Evolutionary conservation across 2,888 invertebrate species (phyloP).

Genomic region (Acanthosoma haemorrhoidale): DNA sequence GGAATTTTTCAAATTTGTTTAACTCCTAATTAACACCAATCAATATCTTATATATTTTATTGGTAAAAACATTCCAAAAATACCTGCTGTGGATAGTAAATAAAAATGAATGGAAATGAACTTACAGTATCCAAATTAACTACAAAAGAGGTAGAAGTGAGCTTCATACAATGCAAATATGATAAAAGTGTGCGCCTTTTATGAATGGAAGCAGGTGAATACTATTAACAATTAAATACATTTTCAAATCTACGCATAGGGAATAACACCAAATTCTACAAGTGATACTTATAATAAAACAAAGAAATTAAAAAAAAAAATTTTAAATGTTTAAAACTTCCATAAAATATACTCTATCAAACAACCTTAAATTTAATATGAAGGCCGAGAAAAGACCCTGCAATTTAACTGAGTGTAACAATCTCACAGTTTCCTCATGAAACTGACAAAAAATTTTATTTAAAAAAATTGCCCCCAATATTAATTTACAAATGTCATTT

Average conservation of each 20-base stretch:
- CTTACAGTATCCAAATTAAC: not conserved
- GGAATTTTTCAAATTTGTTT: slow-evolving; percentile 12
- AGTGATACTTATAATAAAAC: slow-evolving; percentile 1
- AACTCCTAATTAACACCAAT: not conserved
- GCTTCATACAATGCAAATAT: slow-evolving; percentile 1
- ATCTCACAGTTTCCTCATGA: not conserved
- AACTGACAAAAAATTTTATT: not conserved
- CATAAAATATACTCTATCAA: slow-evolving; percentile 24
- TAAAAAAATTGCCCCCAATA: slow-evolving; percentile 16
- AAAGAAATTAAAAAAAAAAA: not conserved
- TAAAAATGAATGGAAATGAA: not conserved
- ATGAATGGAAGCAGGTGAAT: slow-evolving; percentile 12
- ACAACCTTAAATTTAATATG: slow-evolving; percentile 15
- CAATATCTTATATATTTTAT: no score
- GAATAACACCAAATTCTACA: slow-evolving; percentile 17
- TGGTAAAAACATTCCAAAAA: slow-evolving; percentile 18
- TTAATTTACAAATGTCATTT: slow-evolving; percentile 9
- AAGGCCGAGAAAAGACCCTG: slow-evolving; percentile 26
- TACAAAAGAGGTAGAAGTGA: slow-evolving; percentile 13
- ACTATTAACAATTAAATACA: slow-evolving; percentile 8
- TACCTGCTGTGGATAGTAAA: slow-evolving; percentile 24
- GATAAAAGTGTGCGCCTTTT: slow-evolving; percentile 19
- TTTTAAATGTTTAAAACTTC: not conserved
- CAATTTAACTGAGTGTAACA: slow-evolving; percentile 14
- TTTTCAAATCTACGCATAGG: not conserved